A percentile compares a stretch with the other conserved stretches of the same genome.
These are phyloP conservation scores for Lasiommata megera DNA, from an alignment of 2,888 invertebrate species.

Conservation along the genomic window DNA sequence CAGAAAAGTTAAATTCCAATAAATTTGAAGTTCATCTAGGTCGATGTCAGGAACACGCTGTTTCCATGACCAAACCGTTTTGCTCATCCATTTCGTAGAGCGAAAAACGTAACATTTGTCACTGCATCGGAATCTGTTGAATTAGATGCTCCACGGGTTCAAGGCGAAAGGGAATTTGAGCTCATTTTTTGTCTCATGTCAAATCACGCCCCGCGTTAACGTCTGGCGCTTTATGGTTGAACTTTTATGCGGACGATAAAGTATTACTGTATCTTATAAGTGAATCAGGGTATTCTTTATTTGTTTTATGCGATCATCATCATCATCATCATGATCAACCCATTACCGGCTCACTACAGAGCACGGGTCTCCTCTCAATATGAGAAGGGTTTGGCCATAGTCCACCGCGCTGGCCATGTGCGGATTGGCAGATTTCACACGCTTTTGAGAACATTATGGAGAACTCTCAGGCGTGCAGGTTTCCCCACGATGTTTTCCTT, in stretches of 20 bases:
- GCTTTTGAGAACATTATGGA: too few relatives aligned
- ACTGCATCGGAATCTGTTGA: slow-evolving; percentile 77
- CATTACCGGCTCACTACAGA: too few relatives aligned
- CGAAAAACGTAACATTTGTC: slow-evolving; percentile 76
- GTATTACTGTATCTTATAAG: neutral
- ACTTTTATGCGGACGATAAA: neutral
- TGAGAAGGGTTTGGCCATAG: too few relatives aligned
- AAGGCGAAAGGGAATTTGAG: slow-evolving; percentile 51
- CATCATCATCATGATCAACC: too few relatives aligned
- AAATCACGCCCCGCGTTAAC: slow-evolving; percentile 30
- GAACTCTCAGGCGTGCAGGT: too few relatives aligned
- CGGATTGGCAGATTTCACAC: too few relatives aligned
- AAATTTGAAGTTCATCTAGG: neutral
- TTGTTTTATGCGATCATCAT: too few relatives aligned
- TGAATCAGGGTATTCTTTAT: too few relatives aligned
- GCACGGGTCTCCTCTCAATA: too few relatives aligned
- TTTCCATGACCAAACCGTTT: slow-evolving; percentile 35
- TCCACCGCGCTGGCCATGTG: too few relatives aligned
- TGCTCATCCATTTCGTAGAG: slow-evolving; percentile 42
- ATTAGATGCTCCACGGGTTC: slow-evolving; percentile 66
- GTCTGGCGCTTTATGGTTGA: slow-evolving; percentile 10
- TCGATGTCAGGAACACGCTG: slow-evolving; percentile 5
- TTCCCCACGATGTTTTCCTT: too few relatives aligned
- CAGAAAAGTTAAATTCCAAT: too few relatives aligned
- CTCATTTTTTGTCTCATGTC: slow-evolving; percentile 59